Evolutionary conservation across 30 jellyfish, hydroid and myxozoan genomes (phyloP).

Genomic region (Morbakka virulenta): DNA sequence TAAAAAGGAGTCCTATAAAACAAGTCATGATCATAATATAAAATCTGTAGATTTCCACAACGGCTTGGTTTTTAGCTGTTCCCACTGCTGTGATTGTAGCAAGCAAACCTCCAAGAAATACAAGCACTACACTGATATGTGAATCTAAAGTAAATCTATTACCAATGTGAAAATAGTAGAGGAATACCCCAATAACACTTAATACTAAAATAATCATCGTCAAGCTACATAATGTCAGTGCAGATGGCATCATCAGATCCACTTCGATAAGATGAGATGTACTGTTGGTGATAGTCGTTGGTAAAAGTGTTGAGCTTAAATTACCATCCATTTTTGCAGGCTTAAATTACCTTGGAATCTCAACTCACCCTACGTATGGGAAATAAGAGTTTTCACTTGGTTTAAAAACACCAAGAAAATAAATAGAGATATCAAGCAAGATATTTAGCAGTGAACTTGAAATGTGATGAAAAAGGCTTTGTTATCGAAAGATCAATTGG

Average conservation of each 20-base stretch:
- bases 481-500: too few species aligned
- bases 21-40: background rate
- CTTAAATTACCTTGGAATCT: too few species aligned
- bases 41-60: background rate
- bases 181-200: background rate
- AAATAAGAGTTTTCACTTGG: too few species aligned
- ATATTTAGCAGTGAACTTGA: too few species aligned
- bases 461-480: too few species aligned
- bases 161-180: conserved; percentile 10
- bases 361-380: too few species aligned
- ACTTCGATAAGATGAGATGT: too few species aligned
- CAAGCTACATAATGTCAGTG: conserved; percentile 7
- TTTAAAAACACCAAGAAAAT: too few species aligned
- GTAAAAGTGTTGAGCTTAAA: too few species aligned
- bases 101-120: background rate
- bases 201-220: background rate
- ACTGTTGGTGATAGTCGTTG: too few species aligned
- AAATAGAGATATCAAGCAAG: too few species aligned
- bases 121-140: background rate
- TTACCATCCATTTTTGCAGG: too few species aligned
- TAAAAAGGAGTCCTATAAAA: background rate
- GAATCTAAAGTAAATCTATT: background rate
- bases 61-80: conserved; percentile 12
- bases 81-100: conserved; percentile 28
- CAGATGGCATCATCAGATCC: background rate